Percentiles rank a stretch among this genome's conserved stretches.
Evolutionary conservation across 92 coral and sea anemone genomes (phyloP).

Genomic region (Umimayanthus chanpuru): DNA sequence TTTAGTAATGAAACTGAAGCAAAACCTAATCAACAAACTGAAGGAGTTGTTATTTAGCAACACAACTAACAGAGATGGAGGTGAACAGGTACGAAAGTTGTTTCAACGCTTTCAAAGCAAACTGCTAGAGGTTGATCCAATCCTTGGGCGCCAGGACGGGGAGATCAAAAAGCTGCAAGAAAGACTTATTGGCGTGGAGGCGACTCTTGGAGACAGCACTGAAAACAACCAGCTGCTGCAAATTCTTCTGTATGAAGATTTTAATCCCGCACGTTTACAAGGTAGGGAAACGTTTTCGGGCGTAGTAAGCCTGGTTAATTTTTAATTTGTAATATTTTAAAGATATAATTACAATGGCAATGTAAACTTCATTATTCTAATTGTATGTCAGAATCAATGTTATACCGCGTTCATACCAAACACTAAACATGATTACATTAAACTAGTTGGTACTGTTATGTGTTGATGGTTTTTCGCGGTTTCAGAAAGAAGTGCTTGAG

Average conservation of each 20-base stretch:
- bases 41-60: slow-evolving; percentile 70
- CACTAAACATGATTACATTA: no score
- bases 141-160: slow-evolving; percentile 54
- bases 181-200: slow-evolving; percentile 73
- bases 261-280: slow-evolving; percentile 24
- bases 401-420: no score
- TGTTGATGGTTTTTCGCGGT: no score
- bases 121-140: slow-evolving; percentile 61
- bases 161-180: slow-evolving; percentile 57
- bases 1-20: slow-evolving; percentile 58
- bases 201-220: slow-evolving; percentile 84
- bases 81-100: slow-evolving; percentile 68
- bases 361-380: no score
- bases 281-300: neutral
- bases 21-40: slow-evolving; percentile 49
- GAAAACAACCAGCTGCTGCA: slow-evolving; percentile 83
- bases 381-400: no score
- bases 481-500: no score
- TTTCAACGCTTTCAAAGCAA: slow-evolving; percentile 50
- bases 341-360: no score
- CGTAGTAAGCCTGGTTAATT: no score
- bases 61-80: slow-evolving; percentile 62
- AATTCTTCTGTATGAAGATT: slow-evolving; percentile 58
- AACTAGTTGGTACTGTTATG: no score
- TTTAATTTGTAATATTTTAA: no score